phyloP scores from a whole-genome alignment of 2,797 vertebrate genomes.

The Oreochromis mossambicus region DNA sequence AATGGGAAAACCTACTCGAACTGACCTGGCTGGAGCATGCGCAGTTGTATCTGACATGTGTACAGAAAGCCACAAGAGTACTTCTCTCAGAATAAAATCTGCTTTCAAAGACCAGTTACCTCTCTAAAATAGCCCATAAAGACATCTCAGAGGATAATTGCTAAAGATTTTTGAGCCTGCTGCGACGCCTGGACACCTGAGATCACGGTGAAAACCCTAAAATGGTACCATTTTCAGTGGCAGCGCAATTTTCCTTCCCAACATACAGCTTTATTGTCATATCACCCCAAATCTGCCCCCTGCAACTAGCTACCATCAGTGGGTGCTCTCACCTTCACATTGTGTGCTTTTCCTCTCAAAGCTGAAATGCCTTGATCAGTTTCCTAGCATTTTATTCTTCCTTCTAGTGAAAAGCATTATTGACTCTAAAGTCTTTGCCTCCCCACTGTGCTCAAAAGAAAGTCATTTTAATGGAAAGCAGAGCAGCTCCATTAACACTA shows the following conservation, averaged over 20 bases:
- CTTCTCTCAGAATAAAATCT: neutral
- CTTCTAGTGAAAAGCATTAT: conserved; percentile 34
- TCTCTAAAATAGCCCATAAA: neutral
- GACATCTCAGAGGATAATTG: neutral
- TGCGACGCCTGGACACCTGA: neutral
- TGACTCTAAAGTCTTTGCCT: conserved; percentile 37
- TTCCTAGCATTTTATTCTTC: neutral
- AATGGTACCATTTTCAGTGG: conserved; percentile 16
- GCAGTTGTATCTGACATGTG: neutral
- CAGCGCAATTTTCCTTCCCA: neutral
- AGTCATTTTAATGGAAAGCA: conserved; percentile 49
- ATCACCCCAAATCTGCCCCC: conserved; percentile 13
- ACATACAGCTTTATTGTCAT: conserved; percentile 3
- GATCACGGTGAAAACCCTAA: neutral
- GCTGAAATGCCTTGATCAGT: conserved; percentile 45
- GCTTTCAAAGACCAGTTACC: neutral
- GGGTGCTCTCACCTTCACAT: conserved; percentile 1
- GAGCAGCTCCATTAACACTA: conserved; percentile 42
- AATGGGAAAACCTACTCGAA: neutral
- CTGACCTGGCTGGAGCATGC: neutral
- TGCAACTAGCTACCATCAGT: neutral
- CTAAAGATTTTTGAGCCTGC: neutral
- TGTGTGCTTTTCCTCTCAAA: conserved; percentile 21
- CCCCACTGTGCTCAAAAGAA: conserved; percentile 16
- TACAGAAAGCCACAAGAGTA: neutral